Base-by-base conservation (phyloP, 2,113 vertebrate genomes). In the Carlito syrichta region DNA sequence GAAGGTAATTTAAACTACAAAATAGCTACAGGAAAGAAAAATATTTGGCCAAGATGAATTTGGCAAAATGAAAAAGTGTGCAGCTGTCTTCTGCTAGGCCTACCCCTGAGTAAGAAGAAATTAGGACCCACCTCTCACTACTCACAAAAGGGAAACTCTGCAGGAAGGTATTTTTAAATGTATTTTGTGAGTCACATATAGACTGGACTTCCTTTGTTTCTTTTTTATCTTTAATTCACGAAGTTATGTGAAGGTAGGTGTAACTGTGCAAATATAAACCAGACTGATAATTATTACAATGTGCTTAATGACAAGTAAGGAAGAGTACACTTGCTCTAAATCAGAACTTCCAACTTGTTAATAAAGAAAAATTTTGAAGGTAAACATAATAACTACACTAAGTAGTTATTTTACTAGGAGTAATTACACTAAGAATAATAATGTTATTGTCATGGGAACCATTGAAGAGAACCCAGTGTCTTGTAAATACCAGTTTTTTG, bases 361-460 rank as follows among this genome's bases (percentile, higher is more conserved):
- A 89, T 56, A 97, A 93, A 95, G 43, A 93, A 90, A 62, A 91
- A 16, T 92, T 86, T 58, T 91, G 62, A 95, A 92, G 62, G 22
- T 23, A 86, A 96, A 87, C 50, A 81, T 88, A 95, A 54, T 88
- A 94, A 45, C 32, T 82, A n/a, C n/a, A n/a, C n/a, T n/a, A n/a
- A n/a, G n/a, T n/a, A n/a, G n/a, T n/a, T n/a, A n/a, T n/a, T n/a
- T n/a, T n/a, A n/a, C n/a, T n/a, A n/a, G n/a, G 25, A 82, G 56
- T 82, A 86, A 82, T 96, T 89, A 82, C 6, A 73, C 20, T 50
- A 54, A 68, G 3, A 56, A 14, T 19, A 89, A 78, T 62, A 19
- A 89, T 76, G 25, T 8, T 83, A 92, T 73, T 96, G 86, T 79
- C 95, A 87, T 87, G 74, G 94, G 94, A 96, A 97, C 68, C 58